Evolutionary conservation across 1,140 invertebrate genomes (phyloP).

Genomic region (Cardiocondyla obscurior): DNA sequence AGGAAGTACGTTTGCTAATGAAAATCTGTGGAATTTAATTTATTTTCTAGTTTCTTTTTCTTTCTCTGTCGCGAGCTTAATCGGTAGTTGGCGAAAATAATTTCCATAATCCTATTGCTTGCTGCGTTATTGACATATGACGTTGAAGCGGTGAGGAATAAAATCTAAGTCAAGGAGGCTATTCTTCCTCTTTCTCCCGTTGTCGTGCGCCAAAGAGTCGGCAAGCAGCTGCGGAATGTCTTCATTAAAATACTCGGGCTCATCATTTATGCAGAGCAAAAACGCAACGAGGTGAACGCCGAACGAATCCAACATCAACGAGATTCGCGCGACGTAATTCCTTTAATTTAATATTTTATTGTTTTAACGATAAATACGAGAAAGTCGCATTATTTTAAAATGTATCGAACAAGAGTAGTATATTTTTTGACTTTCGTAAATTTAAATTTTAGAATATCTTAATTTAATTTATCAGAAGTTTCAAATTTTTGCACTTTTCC

Average conservation of each 20-base stretch:
- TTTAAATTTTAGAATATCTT: not conserved
- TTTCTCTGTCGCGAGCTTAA: not conserved
- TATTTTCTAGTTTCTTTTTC: not conserved
- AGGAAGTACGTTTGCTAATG: not conserved
- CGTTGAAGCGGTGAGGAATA: constrained; percentile 18
- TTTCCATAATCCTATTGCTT: constrained; percentile 19
- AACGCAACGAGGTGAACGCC: constrained; percentile 73
- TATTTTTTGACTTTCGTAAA: not conserved
- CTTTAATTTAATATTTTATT: not conserved
- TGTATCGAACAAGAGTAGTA: not conserved
- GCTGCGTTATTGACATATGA: not conserved
- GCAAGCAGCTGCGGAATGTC: constrained; percentile 77
- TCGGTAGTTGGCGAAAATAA: not conserved
- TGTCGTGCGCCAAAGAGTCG: constrained; percentile 69
- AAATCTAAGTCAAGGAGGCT: constrained; percentile 59
- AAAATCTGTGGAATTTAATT: not conserved
- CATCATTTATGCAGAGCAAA: constrained; percentile 80
- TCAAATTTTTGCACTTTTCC: not conserved
- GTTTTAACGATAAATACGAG: not conserved
- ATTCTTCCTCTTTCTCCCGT: constrained; percentile 62
- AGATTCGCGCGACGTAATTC: constrained; percentile 25
- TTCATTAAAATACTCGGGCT: constrained; percentile 79
- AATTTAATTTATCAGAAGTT: not conserved
- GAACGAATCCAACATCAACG: constrained; percentile 23
- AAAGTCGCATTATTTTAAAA: not conserved